phyloP scores from a whole-genome alignment of 2,888 invertebrate genomes.

The Chaetogeoica ovagalla region DNA sequence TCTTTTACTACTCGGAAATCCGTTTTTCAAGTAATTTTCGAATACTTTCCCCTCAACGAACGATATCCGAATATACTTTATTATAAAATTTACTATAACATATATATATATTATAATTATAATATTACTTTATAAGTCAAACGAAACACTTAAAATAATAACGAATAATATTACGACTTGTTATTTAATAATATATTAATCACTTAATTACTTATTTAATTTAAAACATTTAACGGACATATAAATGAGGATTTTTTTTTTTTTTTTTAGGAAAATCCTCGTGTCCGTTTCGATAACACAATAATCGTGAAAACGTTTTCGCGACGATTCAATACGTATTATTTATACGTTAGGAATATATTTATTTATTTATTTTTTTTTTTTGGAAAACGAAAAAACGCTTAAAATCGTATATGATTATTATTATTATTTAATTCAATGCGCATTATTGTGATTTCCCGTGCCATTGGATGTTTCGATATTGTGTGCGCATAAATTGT shows the following conservation, averaged over 20 bases:
- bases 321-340: not conserved
- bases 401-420: constrained; percentile 18
- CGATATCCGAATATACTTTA: too few species aligned
- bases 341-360: constrained; percentile 7
- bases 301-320: not conserved
- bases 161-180: too few species aligned
- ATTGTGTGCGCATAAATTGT: constrained; percentile 5
- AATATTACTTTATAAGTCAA: too few species aligned
- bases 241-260: not conserved
- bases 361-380: not conserved
- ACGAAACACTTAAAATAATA: too few species aligned
- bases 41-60: too few species aligned
- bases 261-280: not conserved
- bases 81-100: too few species aligned
- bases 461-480: constrained; percentile 23
- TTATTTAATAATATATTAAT: too few species aligned
- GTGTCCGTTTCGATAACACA: constrained; percentile 11
- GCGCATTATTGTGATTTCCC: constrained; percentile 16
- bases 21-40: too few species aligned
- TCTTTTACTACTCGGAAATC: too few species aligned
- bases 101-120: too few species aligned
- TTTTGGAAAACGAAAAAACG: constrained; percentile 39
- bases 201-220: too few species aligned
- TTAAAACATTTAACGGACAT: too few species aligned
- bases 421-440: not conserved